Evolutionary conservation across 2,888 invertebrate genomes (phyloP).

Genomic region (Zygaena filipendulae): DNA sequence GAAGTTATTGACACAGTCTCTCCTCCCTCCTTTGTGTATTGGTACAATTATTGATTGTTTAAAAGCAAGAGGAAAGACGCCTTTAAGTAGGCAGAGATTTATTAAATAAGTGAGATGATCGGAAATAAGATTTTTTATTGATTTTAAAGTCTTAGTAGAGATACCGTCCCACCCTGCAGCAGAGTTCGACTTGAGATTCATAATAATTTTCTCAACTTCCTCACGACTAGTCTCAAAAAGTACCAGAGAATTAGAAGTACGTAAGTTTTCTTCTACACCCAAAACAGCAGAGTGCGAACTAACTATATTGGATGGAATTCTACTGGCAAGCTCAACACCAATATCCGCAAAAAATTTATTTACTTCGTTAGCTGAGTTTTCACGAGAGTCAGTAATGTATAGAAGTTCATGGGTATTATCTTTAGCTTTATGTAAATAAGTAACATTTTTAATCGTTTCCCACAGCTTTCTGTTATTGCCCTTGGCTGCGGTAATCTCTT

Average conservation of each 20-base stretch:
- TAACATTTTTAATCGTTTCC: neutral
- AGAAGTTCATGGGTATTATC: neutral
- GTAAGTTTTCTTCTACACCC: neutral
- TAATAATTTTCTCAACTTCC: slow-evolving; percentile 3
- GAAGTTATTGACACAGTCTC: slow-evolving; percentile 10
- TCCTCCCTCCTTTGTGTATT: slow-evolving; percentile 9
- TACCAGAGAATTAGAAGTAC: neutral
- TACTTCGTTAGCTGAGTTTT: neutral
- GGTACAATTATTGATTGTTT: slow-evolving; percentile 8
- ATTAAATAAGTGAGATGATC: slow-evolving; percentile 2
- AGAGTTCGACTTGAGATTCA: slow-evolving; percentile 1
- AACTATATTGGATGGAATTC: neutral
- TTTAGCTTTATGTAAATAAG: neutral
- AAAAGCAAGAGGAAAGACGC: slow-evolving; percentile 9
- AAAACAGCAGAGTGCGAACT: neutral
- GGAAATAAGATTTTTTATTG: slow-evolving; percentile 1
- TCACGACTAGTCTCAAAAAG: neutral
- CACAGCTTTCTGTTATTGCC: neutral
- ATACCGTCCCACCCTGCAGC: slow-evolving; percentile 8
- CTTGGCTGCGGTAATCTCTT: neutral
- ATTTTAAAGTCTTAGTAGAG: slow-evolving; percentile 2
- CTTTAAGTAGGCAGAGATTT: slow-evolving; percentile 7
- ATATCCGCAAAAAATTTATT: neutral
- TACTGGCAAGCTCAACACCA: neutral
- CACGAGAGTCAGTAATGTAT: neutral